phyloP scores from a whole-genome alignment of 2,113 vertebrate species.

The Suricata suricatta region DNA sequence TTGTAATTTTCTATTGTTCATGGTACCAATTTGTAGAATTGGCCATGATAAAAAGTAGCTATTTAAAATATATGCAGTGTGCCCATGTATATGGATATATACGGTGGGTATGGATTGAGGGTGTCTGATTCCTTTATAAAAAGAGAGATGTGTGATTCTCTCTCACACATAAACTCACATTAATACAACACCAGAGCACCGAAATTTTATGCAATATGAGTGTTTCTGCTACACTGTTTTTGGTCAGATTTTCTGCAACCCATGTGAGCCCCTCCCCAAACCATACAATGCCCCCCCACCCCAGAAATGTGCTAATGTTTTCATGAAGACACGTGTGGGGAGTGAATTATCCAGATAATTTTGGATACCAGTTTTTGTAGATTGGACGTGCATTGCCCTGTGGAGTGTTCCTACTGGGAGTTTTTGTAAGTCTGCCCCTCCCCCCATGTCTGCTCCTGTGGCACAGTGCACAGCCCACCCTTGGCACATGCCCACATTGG shows the following conservation, averaged over 20 bases:
- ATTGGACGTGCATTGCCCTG: constrained; percentile 61
- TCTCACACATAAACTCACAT: background rate
- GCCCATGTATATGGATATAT: background rate
- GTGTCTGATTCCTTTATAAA: constrained; percentile 13
- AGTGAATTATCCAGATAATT: constrained; percentile 64
- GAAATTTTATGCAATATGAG: background rate
- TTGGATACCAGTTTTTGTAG: constrained; percentile 62
- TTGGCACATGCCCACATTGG: background rate
- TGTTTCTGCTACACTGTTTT: background rate
- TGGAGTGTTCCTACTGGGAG: background rate
- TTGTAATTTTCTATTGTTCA: constrained; percentile 74
- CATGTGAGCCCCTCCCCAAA: background rate
- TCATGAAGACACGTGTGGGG: constrained; percentile 11
- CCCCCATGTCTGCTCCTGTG: background rate
- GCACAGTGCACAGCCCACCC: fast-evolving
- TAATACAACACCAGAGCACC: background rate
- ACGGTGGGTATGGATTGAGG: background rate
- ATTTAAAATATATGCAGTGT: background rate
- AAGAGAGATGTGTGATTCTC: background rate
- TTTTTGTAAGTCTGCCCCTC: background rate
- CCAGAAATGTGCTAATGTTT: background rate
- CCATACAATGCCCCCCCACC: too few relatives aligned
- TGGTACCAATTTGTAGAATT: background rate
- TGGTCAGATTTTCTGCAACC: constrained; percentile 16
- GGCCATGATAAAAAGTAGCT: constrained; percentile 50